Percentiles rank a stretch among this genome's conserved stretches.
Evolutionary conservation across 2,797 vertebrate species (phyloP).

Genomic region (Pristis pectinata): DNA sequence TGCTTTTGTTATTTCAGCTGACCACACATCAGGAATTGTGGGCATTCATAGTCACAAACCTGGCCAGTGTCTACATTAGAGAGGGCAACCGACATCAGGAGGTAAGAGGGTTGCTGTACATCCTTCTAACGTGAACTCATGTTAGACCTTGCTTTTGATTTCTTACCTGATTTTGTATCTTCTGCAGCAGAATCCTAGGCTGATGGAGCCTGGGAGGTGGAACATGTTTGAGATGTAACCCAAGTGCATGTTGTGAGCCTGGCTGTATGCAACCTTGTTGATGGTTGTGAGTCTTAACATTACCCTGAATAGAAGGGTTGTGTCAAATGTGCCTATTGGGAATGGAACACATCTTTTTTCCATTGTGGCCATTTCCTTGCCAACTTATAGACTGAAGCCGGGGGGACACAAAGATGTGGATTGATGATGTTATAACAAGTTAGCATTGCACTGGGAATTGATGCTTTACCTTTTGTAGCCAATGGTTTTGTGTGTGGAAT

Average conservation of each 20-base stretch:
- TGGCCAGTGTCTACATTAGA: conserved; percentile 95
- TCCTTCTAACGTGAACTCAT: not conserved
- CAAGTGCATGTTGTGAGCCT: not conserved
- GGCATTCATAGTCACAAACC: conserved; percentile 95
- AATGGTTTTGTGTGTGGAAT: not conserved
- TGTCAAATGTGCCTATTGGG: not conserved
- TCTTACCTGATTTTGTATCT: not conserved
- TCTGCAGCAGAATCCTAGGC: not conserved
- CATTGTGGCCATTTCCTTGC: not conserved
- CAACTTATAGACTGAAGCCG: not conserved
- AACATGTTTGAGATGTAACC: not conserved
- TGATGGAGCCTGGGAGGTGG: not conserved
- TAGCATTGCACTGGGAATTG: not conserved
- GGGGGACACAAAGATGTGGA: not conserved
- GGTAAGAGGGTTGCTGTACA: conserved; percentile 54
- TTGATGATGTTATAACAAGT: not conserved
- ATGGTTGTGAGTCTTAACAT: not conserved
- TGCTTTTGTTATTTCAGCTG: conserved; percentile 59
- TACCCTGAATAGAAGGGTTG: not conserved
- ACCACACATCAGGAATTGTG: conserved; percentile 96
- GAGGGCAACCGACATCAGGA: conserved; percentile 96
- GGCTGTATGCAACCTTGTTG: not conserved
- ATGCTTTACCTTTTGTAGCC: not conserved
- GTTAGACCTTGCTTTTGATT: not conserved
- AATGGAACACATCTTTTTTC: not conserved